Conservation (phyloP, 2,888 invertebrate genomes). For the Pristionchus arcanus region DNA sequence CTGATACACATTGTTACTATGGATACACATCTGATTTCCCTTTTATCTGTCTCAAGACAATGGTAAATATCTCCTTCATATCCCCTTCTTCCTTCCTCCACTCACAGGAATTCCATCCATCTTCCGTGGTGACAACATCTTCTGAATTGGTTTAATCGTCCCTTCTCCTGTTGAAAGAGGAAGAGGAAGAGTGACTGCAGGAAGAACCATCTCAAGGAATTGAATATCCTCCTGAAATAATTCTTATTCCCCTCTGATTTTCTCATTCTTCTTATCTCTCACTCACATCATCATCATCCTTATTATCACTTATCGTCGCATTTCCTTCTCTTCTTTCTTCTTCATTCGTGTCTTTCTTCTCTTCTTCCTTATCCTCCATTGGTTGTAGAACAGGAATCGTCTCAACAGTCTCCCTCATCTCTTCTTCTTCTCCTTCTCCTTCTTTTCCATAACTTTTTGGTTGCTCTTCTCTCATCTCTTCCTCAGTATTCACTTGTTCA, state of each 20-base stretch:
- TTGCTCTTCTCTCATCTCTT: neutral
- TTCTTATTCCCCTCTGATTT: neutral
- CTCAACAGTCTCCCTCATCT: neutral
- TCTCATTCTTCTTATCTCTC: neutral
- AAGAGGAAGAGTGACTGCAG: neutral
- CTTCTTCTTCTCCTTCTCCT: neutral
- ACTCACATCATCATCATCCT: slow-evolving; percentile 39
- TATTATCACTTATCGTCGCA: neutral
- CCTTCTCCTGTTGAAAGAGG: neutral
- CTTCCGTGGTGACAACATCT: neutral
- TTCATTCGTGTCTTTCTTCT: neutral
- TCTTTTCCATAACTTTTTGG: neutral
- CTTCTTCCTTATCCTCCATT: neutral
- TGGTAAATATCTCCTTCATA: neutral
- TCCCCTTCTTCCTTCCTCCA: neutral
- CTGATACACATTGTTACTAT: neutral
- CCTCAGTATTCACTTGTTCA: neutral
- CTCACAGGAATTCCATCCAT: neutral
- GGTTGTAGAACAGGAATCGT: neutral
- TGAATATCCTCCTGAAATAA: slow-evolving; percentile 22
- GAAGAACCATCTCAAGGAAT: slow-evolving; percentile 4
- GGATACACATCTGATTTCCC: neutral
- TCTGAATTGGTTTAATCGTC: neutral
- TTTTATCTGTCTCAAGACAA: neutral
- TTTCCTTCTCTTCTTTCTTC: slow-evolving; percentile 1